Percentiles rank a stretch among this genome's conserved stretches.
These are phyloP conservation scores for Epirrhoe alternata DNA, from an alignment of 2,888 invertebrate genomes.

Conservation along the genomic window DNA sequence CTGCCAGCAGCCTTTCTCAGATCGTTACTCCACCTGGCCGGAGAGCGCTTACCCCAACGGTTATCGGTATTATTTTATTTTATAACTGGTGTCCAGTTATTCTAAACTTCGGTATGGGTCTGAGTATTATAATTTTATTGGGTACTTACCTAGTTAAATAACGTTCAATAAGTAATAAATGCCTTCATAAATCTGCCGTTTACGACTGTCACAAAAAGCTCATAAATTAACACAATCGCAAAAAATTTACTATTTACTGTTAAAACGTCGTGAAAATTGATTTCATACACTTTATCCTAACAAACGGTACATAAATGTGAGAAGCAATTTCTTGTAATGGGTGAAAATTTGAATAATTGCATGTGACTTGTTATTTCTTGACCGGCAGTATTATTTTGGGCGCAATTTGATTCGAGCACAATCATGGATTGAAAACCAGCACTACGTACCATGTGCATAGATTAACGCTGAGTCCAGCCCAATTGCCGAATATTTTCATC, in stretches of 20 bases:
- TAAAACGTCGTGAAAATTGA: constrained; percentile 11
- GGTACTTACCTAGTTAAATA: not conserved
- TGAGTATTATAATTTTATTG: not conserved
- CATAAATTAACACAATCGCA: constrained; percentile 2
- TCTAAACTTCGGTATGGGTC: not conserved
- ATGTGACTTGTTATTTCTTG: constrained; percentile 18
- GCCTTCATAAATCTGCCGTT: constrained; percentile 4
- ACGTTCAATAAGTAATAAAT: constrained; percentile 2
- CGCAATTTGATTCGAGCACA: constrained; percentile 13
- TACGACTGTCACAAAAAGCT: constrained; percentile 3
- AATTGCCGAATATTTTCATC: too few species aligned
- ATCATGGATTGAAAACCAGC: too few species aligned
- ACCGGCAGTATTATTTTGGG: constrained; percentile 22
- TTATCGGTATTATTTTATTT: too few species aligned
- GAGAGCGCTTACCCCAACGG: too few species aligned
- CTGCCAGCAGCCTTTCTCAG: too few species aligned
- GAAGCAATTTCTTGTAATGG: constrained; percentile 24
- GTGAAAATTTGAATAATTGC: constrained; percentile 23
- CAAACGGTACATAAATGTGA: constrained; percentile 15
- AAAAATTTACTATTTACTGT: constrained; percentile 5
- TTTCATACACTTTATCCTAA: constrained; percentile 14
- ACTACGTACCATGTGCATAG: too few species aligned
- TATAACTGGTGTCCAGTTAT: too few species aligned
- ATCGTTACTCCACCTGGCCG: too few species aligned
- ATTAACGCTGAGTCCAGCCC: too few species aligned